These are phyloP conservation scores for Drosophila teissieri DNA, from an alignment of 1,140 invertebrate species.

Conservation along the genomic window DNA sequence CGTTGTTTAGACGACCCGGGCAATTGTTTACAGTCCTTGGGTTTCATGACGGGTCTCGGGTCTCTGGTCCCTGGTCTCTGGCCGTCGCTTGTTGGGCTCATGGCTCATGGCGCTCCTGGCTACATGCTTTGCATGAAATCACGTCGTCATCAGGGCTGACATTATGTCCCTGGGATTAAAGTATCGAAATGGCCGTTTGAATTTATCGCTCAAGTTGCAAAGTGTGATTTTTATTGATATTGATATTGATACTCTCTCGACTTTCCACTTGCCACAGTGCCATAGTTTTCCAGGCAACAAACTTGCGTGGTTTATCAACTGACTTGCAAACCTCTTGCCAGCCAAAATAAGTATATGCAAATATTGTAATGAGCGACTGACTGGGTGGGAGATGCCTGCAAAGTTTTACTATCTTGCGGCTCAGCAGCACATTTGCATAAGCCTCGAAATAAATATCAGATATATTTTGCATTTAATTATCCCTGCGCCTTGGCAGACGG, in stretches of 20 bases:
- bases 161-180: slow-evolving; percentile 82
- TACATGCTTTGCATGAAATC: slow-evolving; percentile 82
- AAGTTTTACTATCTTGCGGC: slow-evolving; percentile 68
- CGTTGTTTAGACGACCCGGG: slow-evolving; percentile 71
- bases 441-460: slow-evolving; percentile 79
- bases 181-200: slow-evolving; percentile 79
- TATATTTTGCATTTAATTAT: slow-evolving; percentile 83
- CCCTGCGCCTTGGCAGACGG: slow-evolving; percentile 21
- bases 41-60: slow-evolving; percentile 50
- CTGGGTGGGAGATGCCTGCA: slow-evolving; percentile 61
- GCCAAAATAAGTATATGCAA: slow-evolving; percentile 67
- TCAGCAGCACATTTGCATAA: slow-evolving; percentile 77
- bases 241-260: slow-evolving; percentile 49
- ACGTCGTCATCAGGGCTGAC: slow-evolving; percentile 81
- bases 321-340: slow-evolving; percentile 34
- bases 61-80: too few species aligned
- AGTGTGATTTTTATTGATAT: slow-evolving; percentile 83
- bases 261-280: slow-evolving; percentile 44
- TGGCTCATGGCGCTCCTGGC: slow-evolving; percentile 29
- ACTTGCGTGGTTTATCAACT: slow-evolving; percentile 68
- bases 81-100: too few species aligned
- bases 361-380: slow-evolving; percentile 49
- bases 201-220: slow-evolving; percentile 77
- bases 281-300: slow-evolving; percentile 18
- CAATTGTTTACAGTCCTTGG: slow-evolving; percentile 83